Percentiles rank a stretch among this genome's conserved stretches.
Conservation (phyloP, 2,113 vertebrate genomes). For the Varanus komodoensis region DNA sequence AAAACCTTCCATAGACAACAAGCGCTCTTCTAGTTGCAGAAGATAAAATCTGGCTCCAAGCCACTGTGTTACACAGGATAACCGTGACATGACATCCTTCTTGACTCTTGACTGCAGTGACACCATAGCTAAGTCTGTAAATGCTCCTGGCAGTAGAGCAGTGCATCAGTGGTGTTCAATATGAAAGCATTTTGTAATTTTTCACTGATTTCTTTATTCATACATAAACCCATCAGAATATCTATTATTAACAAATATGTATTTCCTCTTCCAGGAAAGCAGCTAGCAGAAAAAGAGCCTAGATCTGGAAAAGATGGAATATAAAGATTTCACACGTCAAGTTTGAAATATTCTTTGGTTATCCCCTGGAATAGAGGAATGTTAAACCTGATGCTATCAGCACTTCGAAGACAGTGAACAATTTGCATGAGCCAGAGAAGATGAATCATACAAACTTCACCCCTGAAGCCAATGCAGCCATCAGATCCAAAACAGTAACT, state of each 20-base stretch:
- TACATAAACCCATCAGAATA: neutral
- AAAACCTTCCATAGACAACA: no score
- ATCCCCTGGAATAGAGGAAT: conserved; percentile 41
- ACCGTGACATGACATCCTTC: neutral
- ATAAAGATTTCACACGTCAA: conserved; percentile 1
- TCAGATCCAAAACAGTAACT: conserved; percentile 74
- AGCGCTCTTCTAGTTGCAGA: neutral
- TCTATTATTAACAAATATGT: conserved; percentile 53
- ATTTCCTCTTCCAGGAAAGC: conserved; percentile 66
- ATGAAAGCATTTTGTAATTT: neutral
- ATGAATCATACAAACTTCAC: conserved; percentile 88
- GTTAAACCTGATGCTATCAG: conserved; percentile 44
- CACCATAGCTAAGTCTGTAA: neutral
- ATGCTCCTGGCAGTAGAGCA: neutral
- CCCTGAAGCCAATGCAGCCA: conserved; percentile 67
- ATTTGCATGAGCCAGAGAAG: conserved; percentile 38
- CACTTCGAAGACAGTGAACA: conserved; percentile 43
- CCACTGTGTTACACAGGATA: neutral
- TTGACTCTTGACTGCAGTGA: neutral
- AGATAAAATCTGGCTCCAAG: neutral
- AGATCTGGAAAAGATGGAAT: conserved; percentile 47
- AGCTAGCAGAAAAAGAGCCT: conserved; percentile 48
- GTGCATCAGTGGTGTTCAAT: neutral
- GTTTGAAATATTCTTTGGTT: conserved; percentile 5
- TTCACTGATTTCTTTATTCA: neutral